A percentile compares a stretch with the other conserved stretches of the same genome.
Evolutionary conservation across 64 coral and sea anemone species (phyloP).

Genomic region (Cladopsammia gracilis): DNA sequence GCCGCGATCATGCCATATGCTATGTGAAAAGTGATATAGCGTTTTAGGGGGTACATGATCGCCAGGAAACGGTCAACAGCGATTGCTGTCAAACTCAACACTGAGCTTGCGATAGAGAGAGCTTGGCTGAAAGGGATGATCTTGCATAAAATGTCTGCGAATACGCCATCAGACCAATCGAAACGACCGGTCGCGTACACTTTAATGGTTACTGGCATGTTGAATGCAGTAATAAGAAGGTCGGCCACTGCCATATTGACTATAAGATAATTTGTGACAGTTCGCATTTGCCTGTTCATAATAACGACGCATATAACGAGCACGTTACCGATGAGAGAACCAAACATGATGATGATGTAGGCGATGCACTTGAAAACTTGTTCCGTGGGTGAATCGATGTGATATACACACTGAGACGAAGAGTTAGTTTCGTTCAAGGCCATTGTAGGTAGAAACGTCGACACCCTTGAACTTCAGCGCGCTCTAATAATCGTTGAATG

Average conservation of each 20-base stretch:
- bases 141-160: slow-evolving; percentile 68
- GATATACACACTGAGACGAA: background rate
- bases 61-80: slow-evolving; percentile 87
- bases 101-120: slow-evolving; percentile 78
- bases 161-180: slow-evolving; percentile 41
- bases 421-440: background rate
- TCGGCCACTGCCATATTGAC: slow-evolving; percentile 91
- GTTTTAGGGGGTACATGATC: slow-evolving; percentile 77
- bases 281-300: slow-evolving; percentile 80
- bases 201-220: slow-evolving; percentile 65
- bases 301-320: slow-evolving; percentile 77
- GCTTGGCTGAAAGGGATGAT: slow-evolving; percentile 78
- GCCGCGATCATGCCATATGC: slow-evolving; percentile 65
- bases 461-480: background rate
- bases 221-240: slow-evolving; percentile 71
- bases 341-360: slow-evolving; percentile 61
- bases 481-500: background rate
- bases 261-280: slow-evolving; percentile 90
- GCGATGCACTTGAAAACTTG: slow-evolving; percentile 60
- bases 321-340: slow-evolving; percentile 72
- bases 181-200: background rate
- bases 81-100: slow-evolving; percentile 84
- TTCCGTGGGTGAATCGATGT: background rate
- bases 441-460: background rate
- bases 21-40: slow-evolving; percentile 71